Conservation (phyloP, 2,797 vertebrate genomes). For the Malacoctenus gilli region DNA sequence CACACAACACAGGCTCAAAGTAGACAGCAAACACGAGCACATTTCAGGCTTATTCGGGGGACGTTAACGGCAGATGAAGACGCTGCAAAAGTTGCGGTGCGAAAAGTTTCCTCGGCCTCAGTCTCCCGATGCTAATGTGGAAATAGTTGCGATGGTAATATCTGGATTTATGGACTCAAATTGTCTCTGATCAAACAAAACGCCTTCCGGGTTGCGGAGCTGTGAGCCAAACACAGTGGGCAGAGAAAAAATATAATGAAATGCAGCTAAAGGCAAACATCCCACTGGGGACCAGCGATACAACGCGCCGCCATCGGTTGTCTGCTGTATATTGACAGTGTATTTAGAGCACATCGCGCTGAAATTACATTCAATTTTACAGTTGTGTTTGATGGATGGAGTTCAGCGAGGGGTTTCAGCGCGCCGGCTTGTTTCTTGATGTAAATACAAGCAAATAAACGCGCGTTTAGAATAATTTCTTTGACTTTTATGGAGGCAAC, state of each 20-base stretch:
- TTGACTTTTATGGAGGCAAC: not conserved
- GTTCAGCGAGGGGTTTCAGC: conserved; percentile 6
- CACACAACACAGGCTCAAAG: no score
- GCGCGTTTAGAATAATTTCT: not conserved
- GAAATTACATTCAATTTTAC: conserved; percentile 37
- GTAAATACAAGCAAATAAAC: not conserved
- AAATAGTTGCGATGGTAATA: conserved; percentile 12
- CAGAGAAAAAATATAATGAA: conserved; percentile 40
- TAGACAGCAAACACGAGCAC: no score
- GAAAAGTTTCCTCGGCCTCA: not conserved
- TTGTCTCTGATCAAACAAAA: conserved; percentile 35
- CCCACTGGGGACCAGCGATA: conserved; percentile 17
- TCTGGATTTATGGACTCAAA: not conserved
- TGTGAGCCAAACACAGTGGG: conserved; percentile 35
- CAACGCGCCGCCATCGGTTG: not conserved
- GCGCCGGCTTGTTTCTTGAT: not conserved
- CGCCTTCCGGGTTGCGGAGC: conserved; percentile 28
- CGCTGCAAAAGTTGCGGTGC: not conserved
- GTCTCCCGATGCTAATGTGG: conserved; percentile 6
- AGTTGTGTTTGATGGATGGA: conserved; percentile 11
- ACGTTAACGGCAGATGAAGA: no score
- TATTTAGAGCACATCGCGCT: conserved; percentile 34
- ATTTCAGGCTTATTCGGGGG: no score
- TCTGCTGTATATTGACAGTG: conserved; percentile 35
- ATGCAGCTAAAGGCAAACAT: conserved; percentile 35